Conservation (phyloP, 1,140 invertebrate species). For the Dolichoris vasculosae region DNA sequence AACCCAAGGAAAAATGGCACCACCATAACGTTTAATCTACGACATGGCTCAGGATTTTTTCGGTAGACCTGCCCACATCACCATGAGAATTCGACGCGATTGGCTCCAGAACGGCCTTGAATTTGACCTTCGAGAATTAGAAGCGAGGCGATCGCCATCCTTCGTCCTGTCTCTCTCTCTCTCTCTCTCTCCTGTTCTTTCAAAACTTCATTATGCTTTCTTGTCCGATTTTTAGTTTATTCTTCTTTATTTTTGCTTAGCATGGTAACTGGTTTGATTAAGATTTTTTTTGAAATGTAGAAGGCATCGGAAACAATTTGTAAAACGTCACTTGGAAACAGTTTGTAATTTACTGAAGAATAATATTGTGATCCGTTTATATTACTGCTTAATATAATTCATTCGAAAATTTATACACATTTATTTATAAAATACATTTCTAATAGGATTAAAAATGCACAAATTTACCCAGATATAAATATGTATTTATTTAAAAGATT, state of each 20-base stretch:
- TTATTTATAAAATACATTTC: too few relatives aligned
- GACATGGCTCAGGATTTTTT: background rate
- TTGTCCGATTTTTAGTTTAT: background rate
- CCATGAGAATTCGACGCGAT: background rate
- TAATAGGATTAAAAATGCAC: too few relatives aligned
- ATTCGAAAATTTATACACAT: too few relatives aligned
- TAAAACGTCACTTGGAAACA: background rate
- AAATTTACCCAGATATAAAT: too few relatives aligned
- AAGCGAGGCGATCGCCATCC: background rate
- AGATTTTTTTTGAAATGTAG: background rate
- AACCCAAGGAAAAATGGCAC: background rate
- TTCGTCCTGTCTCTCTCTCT: background rate
- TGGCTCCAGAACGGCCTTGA: constrained; percentile 39
- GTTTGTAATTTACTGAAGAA: too few relatives aligned
- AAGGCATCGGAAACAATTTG: background rate
- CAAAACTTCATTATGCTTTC: background rate
- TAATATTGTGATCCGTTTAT: too few relatives aligned
- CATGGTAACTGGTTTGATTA: background rate
- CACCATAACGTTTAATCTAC: background rate
- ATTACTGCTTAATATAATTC: too few relatives aligned
- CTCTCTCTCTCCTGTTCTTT: background rate
- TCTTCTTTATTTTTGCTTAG: background rate
- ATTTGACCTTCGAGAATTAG: constrained; percentile 46
- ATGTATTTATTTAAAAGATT: background rate
- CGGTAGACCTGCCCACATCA: constrained; percentile 1